phyloP scores from a whole-genome alignment of 1,140 invertebrate genomes.

The Hormaphis cornu region DNA sequence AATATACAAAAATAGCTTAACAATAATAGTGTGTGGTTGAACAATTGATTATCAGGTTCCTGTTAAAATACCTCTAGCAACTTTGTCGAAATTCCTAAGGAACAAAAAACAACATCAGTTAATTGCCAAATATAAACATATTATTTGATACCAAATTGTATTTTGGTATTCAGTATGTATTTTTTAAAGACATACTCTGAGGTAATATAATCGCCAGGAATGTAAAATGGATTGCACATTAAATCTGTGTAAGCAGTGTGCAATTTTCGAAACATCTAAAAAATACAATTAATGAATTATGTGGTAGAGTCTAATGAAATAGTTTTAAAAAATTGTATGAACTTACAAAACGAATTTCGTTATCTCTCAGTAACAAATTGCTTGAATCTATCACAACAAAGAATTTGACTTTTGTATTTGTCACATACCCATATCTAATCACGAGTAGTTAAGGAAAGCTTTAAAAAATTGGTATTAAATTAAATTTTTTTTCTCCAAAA shows the following conservation, averaged over 20 bases:
- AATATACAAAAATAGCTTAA: too few species aligned
- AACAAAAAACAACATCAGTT: neutral
- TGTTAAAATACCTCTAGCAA: slow-evolving; percentile 1
- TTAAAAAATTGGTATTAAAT: slow-evolving; percentile 39
- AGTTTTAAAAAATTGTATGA: neutral
- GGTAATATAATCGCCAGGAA: slow-evolving; percentile 70
- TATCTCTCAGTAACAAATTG: slow-evolving; percentile 77
- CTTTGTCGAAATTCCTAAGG: slow-evolving; percentile 4
- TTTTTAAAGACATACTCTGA: slow-evolving; percentile 56
- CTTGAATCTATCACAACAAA: slow-evolving; percentile 87
- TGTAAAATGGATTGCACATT: slow-evolving; percentile 90
- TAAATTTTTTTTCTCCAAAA: neutral
- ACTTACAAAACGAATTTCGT: slow-evolving; percentile 83
- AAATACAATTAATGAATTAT: slow-evolving; percentile 33
- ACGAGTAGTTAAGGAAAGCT: neutral
- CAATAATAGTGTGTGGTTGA: too few species aligned
- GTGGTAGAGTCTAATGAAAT: neutral
- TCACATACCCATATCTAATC: slow-evolving; percentile 87
- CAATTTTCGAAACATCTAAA: slow-evolving; percentile 77
- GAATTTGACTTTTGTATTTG: slow-evolving; percentile 94
- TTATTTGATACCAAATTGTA: neutral
- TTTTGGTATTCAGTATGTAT: neutral
- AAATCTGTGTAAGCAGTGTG: slow-evolving; percentile 85
- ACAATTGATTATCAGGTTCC: neutral
- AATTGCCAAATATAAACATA: neutral